These are phyloP conservation scores for Australoheros scitulus DNA, from an alignment of 2,113 vertebrate genomes.

Conservation along the genomic window DNA sequence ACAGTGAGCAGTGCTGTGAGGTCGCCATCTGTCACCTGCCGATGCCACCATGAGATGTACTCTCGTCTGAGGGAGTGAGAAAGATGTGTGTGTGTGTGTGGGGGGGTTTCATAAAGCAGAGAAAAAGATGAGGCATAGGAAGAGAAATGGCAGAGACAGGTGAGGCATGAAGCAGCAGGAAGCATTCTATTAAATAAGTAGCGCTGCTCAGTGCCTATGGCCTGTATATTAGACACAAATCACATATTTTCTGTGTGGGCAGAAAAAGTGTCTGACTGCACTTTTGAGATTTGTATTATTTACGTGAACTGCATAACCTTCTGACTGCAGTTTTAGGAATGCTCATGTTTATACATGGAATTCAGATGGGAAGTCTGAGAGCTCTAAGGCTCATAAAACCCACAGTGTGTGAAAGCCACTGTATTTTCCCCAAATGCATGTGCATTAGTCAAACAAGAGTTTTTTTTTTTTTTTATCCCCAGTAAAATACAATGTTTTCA, in stretches of 20 bases:
- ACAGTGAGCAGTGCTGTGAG: constrained; percentile 84
- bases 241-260: constrained; percentile 48
- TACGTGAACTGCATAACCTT: constrained; percentile 59
- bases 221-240: constrained; percentile 39
- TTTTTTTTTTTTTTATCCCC: background rate
- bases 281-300: constrained; percentile 52
- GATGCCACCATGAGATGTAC: constrained; percentile 79
- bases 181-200: constrained; percentile 46
- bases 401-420: constrained; percentile 13
- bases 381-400: constrained; percentile 44
- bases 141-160: constrained; percentile 33
- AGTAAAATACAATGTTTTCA: background rate
- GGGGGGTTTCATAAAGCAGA: constrained; percentile 39
- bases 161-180: constrained; percentile 40
- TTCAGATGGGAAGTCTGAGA: constrained; percentile 13
- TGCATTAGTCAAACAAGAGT: background rate
- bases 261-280: constrained; percentile 45
- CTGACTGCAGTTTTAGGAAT: constrained; percentile 50
- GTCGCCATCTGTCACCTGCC: constrained; percentile 88
- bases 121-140: constrained; percentile 18
- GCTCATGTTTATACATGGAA: constrained; percentile 42
- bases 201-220: constrained; percentile 22
- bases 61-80: constrained; percentile 49
- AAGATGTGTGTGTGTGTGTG: constrained; percentile 23
- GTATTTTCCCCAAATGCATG: constrained; percentile 12